Base-by-base conservation (phyloP, 2,888 invertebrate species). In the Chymomyza caudatula region DNA sequence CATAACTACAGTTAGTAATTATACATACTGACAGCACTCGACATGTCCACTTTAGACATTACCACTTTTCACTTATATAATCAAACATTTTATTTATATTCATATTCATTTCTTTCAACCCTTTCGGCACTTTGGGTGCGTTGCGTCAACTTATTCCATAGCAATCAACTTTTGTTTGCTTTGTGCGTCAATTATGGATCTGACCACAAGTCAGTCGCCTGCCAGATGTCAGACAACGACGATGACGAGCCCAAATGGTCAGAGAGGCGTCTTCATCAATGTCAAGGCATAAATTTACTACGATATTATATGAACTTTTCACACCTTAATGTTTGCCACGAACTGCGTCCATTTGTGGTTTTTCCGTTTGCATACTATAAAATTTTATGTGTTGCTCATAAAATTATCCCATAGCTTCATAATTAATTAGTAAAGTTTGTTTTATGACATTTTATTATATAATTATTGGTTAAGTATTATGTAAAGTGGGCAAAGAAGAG, bases 341-440 rank as follows among this genome's bases (percentile, higher is more conserved):
- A 57, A 63, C 19, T 51, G 54, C 43, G 49, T 51, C 29, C 61
- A 44, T 67, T 63, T 68, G 68, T 49, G 61, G 54, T 49, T 60
- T 52, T 56, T 59, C n/a, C 51, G 60, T 52, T 55, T 57, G 54
- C 43, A 37, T 29, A 67, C 62, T 54, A 80, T 81, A 66, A 66
- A 60, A 65, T 69, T 76, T 78, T 70, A 78, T 78, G 67, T 65
- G 4, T 56, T 6, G 51, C 44, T 63, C 69, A 74, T 74, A 74
- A 78, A 78, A 68, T 17, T 20, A 51, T 65, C 56, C 67, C 58
- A 67, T 53, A 65, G 54, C 63, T 59, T 56, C 67, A 84, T 80
- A 80, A 80, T 74, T 74, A 80, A 80, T 78, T 78, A 78, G 71
- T 60, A 60, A 78, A 80, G 77, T 74, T 64, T 74, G 64, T 63